Evolutionary conservation across 2,797 vertebrate genomes (phyloP).

Genomic region (Pseudopleuronectes americanus): DNA sequence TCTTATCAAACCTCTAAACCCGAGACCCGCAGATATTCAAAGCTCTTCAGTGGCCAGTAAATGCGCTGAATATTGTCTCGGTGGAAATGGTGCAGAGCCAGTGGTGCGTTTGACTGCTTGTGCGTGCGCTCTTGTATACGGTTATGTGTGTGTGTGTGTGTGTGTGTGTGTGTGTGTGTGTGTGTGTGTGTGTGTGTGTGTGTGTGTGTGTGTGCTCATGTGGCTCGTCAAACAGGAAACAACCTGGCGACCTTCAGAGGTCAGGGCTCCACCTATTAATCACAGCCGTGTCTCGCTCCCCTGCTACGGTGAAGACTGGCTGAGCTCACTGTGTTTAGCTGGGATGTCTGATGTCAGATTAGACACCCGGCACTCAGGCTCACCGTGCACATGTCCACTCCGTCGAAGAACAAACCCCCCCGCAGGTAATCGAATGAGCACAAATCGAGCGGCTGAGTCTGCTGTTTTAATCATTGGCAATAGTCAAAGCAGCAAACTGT

Average conservation of each 20-base stretch:
- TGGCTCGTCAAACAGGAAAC: conserved; percentile 67
- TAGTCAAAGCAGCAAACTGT: neutral
- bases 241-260: conserved; percentile 70
- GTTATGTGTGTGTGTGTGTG: conserved; percentile 32
- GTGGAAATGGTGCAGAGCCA: conserved; percentile 35
- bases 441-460: conserved; percentile 20
- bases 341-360: conserved; percentile 54
- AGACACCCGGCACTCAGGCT: conserved; percentile 46
- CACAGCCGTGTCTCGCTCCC: conserved; percentile 53
- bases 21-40: conserved; percentile 37
- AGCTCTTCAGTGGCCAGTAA: conserved; percentile 52
- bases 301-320: conserved; percentile 34
- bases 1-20: conserved; percentile 49
- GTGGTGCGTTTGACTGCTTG: conserved; percentile 40
- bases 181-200: no score
- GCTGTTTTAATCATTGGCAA: conserved; percentile 25
- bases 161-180: conserved; percentile 23
- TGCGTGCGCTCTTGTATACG: conserved; percentile 27
- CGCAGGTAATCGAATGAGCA: conserved; percentile 39
- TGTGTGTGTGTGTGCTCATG: conserved; percentile 32
- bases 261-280: conserved; percentile 71
- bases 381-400: conserved; percentile 33
- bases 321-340: conserved; percentile 39
- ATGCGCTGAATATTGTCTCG: conserved; percentile 45
- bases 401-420: conserved; percentile 36